Percentiles rank a stretch among this genome's conserved stretches.
phyloP scores from a whole-genome alignment of 2,797 vertebrate genomes.

The Spheniscus humboldti region DNA sequence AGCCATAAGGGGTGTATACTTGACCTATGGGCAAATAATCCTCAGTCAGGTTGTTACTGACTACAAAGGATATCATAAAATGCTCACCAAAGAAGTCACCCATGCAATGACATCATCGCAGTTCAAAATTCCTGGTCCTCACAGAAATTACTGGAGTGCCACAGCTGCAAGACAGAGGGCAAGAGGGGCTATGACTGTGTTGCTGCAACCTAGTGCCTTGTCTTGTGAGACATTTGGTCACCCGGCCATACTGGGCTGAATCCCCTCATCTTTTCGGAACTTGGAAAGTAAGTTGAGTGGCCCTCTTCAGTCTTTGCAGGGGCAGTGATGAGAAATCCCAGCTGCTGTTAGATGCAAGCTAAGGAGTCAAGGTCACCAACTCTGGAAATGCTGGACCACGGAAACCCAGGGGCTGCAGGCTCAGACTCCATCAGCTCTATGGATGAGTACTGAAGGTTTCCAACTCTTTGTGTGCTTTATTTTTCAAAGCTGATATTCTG shows the following conservation, averaged over 20 bases:
- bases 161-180: not conserved
- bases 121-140: not conserved
- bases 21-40: not conserved
- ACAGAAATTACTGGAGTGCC: not conserved
- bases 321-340: not conserved
- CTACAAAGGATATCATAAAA: not conserved
- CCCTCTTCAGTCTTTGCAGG: not conserved
- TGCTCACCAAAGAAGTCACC: not conserved
- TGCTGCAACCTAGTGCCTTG: not conserved
- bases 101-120: accelerated
- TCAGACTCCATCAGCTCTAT: not conserved
- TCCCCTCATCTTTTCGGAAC: not conserved
- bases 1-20: not conserved
- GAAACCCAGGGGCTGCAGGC: not conserved
- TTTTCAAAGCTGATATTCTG: not conserved
- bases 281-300: not conserved
- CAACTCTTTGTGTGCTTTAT: not conserved
- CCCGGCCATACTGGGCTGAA: not conserved
- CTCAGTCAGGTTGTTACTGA: not conserved
- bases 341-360: not conserved
- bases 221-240: not conserved
- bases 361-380: not conserved
- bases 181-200: not conserved
- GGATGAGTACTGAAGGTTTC: not conserved
- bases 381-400: not conserved